phyloP scores from a whole-genome alignment of 2,888 invertebrate genomes.

The Papilio gigon region DNA sequence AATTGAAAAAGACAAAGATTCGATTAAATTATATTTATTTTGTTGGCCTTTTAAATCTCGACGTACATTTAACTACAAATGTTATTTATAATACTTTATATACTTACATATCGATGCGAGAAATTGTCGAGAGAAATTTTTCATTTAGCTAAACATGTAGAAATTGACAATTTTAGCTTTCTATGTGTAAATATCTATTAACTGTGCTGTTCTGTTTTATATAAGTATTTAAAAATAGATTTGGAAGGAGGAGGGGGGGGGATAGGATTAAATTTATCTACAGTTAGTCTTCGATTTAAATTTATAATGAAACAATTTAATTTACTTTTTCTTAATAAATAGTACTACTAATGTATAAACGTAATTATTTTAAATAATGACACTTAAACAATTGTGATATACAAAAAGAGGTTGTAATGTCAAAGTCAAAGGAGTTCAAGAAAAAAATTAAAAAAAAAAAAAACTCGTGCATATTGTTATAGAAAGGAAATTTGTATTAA shows the following conservation, averaged over 20 bases:
- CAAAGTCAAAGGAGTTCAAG: too few species aligned
- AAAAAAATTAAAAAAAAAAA: too few species aligned
- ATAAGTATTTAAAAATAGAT: conserved; percentile 33
- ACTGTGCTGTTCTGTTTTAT: conserved; percentile 41
- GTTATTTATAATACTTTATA: conserved; percentile 62
- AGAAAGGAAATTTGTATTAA: too few species aligned
- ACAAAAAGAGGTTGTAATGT: too few species aligned
- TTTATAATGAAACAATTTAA: not conserved
- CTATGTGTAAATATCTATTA: conserved; percentile 49
- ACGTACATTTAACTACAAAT: conserved; percentile 79
- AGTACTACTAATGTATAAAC: too few species aligned
- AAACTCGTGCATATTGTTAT: too few species aligned
- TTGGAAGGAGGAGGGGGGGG: not conserved
- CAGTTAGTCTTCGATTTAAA: not conserved
- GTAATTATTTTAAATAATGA: too few species aligned
- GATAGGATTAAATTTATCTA: not conserved
- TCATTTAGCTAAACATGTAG: conserved; percentile 74
- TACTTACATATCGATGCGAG: conserved; percentile 71
- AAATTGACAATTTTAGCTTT: conserved; percentile 77
- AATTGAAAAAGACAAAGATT: conserved; percentile 29
- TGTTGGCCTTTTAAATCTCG: conserved; percentile 79
- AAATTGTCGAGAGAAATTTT: conserved; percentile 61
- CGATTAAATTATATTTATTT: conserved; percentile 72
- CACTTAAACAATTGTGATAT: too few species aligned
- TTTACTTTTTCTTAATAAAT: not conserved